A percentile compares a stretch with the other conserved stretches of the same genome.
Conservation (phyloP, 2,888 invertebrate species). For the Amblyjoppa fuscipennis region DNA sequence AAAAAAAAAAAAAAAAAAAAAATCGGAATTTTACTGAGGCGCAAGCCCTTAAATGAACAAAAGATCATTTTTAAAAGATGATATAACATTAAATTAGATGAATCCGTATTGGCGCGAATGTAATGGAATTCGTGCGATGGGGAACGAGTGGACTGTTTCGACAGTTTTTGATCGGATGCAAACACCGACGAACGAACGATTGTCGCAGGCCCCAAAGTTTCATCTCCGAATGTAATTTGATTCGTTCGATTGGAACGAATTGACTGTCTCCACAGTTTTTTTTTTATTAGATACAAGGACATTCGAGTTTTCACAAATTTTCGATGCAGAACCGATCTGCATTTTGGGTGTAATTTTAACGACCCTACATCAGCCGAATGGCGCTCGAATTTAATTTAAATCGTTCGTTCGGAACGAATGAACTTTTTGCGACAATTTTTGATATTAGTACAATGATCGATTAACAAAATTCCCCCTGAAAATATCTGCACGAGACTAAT, state of each 20-base stretch:
- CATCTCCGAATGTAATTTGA: background rate
- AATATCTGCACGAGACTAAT: too few species aligned
- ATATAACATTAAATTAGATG: background rate
- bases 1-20: too few species aligned
- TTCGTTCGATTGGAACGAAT: background rate
- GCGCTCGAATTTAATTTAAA: background rate
- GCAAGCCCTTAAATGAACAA: background rate
- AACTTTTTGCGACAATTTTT: background rate
- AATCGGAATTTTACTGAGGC: too few species aligned
- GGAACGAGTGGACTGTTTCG: background rate
- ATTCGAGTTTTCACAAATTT: too few species aligned
- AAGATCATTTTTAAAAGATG: background rate
- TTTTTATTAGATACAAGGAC: too few species aligned
- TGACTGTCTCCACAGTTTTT: background rate
- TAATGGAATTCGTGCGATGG: background rate
- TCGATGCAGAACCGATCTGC: too few species aligned
- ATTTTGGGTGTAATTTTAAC: background rate
- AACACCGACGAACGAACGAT: too few species aligned
- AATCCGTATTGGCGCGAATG: background rate
- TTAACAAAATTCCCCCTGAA: background rate
- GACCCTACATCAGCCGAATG: background rate
- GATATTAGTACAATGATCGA: background rate
- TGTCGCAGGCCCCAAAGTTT: too few species aligned
- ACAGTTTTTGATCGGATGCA: background rate
- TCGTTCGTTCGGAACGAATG: background rate